phyloP scores from a whole-genome alignment of 2,797 vertebrate species.

The Pangasius djambal region DNA sequence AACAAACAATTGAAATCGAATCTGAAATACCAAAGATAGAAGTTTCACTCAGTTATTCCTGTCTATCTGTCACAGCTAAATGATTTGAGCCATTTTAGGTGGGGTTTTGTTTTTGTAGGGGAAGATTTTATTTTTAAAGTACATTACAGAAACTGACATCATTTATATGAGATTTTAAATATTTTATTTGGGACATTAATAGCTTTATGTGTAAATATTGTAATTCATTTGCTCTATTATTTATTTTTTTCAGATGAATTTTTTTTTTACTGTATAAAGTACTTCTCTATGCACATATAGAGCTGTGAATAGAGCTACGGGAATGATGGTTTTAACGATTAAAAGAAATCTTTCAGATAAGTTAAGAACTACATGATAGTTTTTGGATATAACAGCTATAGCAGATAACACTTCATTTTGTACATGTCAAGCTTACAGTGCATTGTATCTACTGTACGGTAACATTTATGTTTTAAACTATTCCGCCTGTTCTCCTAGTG shows the following conservation, averaged over 20 bases:
- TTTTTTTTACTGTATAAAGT: slow-evolving; percentile 50
- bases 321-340: slow-evolving; percentile 40
- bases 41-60: neutral
- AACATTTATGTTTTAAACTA: slow-evolving; percentile 24
- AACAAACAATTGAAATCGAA: neutral
- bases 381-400: slow-evolving; percentile 28
- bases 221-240: slow-evolving; percentile 52
- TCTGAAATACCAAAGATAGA: slow-evolving; percentile 49
- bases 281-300: slow-evolving; percentile 48
- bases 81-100: neutral
- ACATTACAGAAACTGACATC: slow-evolving; percentile 34
- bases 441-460: slow-evolving; percentile 43
- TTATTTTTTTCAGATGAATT: slow-evolving; percentile 53
- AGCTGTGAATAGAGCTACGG: slow-evolving; percentile 35
- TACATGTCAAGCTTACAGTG: slow-evolving; percentile 43
- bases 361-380: slow-evolving; percentile 28
- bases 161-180: slow-evolving; percentile 12
- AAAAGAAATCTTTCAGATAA: slow-evolving; percentile 30
- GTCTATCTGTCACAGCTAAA: no score
- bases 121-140: slow-evolving; percentile 6
- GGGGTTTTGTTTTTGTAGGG: neutral
- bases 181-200: slow-evolving; percentile 46
- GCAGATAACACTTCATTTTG: slow-evolving; percentile 38
- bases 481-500: slow-evolving; percentile 7
- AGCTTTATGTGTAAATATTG: slow-evolving; percentile 61